A percentile compares a stretch with the other conserved stretches of the same genome.
These are phyloP conservation scores for Patella caerulea DNA, from an alignment of 2,888 invertebrate species.

Conservation along the genomic window DNA sequence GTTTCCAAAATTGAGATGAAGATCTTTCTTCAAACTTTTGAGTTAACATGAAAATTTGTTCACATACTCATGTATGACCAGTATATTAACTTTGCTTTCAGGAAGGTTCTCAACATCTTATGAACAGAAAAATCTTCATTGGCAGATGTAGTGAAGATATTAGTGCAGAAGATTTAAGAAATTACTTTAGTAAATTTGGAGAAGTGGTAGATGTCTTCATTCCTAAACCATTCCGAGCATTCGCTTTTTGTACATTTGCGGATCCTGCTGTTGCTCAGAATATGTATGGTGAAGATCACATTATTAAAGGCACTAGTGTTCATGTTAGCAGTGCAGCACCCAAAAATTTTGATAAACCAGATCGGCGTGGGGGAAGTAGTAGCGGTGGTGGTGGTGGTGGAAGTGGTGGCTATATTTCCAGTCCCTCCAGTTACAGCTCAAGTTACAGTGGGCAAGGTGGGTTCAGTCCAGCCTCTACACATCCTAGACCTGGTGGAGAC, in stretches of 20 bases:
- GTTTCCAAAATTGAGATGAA: neutral
- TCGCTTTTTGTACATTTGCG: constrained; percentile 90
- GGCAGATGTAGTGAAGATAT: constrained; percentile 94
- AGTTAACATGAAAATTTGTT: neutral
- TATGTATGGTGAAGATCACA: constrained; percentile 93
- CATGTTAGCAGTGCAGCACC: constrained; percentile 75
- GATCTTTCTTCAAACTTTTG: neutral
- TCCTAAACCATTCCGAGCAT: constrained; percentile 86
- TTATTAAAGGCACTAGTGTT: constrained; percentile 85
- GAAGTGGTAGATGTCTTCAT: constrained; percentile 97
- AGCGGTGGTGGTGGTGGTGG: constrained; percentile 23
- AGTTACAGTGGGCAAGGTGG: constrained; percentile 33
- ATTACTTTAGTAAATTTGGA: constrained; percentile 87
- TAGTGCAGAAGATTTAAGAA: constrained; percentile 88
- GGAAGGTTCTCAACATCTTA: constrained; percentile 63
- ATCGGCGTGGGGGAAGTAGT: constrained; percentile 23
- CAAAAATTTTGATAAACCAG: constrained; percentile 59
- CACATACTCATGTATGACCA: neutral
- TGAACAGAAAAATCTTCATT: constrained; percentile 88
- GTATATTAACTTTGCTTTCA: constrained; percentile 33
- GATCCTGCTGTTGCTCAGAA: constrained; percentile 92
- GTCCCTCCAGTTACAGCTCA: constrained; percentile 29
- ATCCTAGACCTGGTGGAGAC: constrained; percentile 10
- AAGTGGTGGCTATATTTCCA: constrained; percentile 22
- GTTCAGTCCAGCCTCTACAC: constrained; percentile 19